Evolutionary conservation across 2,113 vertebrate genomes (phyloP), one percentile per base, ranked within the genome.

Genomic region (Steatornis caripensis): DNA sequence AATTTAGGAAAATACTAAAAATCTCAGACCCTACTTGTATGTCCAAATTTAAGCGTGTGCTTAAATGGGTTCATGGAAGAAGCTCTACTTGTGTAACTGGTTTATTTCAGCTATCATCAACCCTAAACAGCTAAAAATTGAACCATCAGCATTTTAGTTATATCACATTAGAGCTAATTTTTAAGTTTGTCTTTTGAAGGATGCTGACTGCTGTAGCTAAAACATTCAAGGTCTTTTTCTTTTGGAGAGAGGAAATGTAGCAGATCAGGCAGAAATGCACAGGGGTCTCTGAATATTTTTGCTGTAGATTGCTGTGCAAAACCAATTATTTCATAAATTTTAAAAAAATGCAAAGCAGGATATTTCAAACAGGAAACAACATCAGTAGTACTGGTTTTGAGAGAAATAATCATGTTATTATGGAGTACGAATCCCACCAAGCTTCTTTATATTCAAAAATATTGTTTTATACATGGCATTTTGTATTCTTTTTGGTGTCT

Each of bases 361-460:
- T 94, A 87, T 97, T 98, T 98, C 93, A 95, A 96, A 95, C 65
- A 80, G 81, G 92, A 97, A 92, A 95, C 78, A 87, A 94, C 92
- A 62, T 74, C 93, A 96, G 91, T 36, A 92, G 49, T 65, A 82
- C 81, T 70, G 48, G 53, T 97, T 97, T 93, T 65, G 89, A 90
- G 77, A 97, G 41, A 87, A 97, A 97, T 93, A 96, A 96, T 92
- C 95, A 68, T 87, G 89, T 93, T 93, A 84, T 79, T 84, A 74
- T 64, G 64, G 94, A 97, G 94, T 85, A 91, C 55, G 89, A 97
- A 97, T 82, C 89, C 95, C 91, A 95, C 83, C 60, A 91, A 90
- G 76, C 30, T 88, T 92, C 75, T 89, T 92, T 93, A 82, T 96
- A 87, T 92, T 93, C 83, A 46, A 91, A 94, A 97, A 94, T 89